phyloP scores from a whole-genome alignment of 2,113 vertebrate genomes.

The Bothrops jararaca region DNA sequence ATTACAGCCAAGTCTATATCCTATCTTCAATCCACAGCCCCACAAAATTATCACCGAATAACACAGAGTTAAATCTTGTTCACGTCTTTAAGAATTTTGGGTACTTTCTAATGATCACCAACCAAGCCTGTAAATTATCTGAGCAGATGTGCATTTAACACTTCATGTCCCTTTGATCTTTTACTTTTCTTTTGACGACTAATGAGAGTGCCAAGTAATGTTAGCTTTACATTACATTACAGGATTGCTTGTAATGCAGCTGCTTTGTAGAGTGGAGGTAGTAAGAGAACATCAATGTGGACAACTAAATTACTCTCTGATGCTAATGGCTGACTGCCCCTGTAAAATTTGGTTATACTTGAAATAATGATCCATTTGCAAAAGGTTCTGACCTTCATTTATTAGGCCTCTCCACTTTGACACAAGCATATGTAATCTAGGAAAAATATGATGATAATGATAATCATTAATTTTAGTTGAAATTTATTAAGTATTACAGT shows the following conservation, averaged over 20 bases:
- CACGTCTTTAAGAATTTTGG: not conserved
- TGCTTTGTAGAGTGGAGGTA: not conserved
- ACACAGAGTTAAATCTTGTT: not conserved
- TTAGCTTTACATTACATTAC: not conserved
- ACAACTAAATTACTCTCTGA: not conserved
- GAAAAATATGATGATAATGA: fast-evolving
- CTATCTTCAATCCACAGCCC: not conserved
- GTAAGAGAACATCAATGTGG: not conserved
- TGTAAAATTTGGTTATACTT: not conserved
- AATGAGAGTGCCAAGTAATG: not conserved
- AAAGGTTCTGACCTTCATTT: not conserved
- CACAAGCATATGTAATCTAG: not conserved
- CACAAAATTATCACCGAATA: not conserved
- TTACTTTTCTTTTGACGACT: not conserved
- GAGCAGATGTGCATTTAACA: not conserved
- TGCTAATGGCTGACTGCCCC: not conserved
- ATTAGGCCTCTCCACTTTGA: not conserved
- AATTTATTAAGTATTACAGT: not conserved
- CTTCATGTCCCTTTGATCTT: not conserved
- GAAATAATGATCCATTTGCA: not conserved
- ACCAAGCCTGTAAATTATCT: not conserved
- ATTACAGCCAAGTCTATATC: not conserved
- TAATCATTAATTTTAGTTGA: fast-evolving
- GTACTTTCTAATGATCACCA: not conserved
- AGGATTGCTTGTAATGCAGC: not conserved